These are phyloP conservation scores for Chiroxiphia lanceolata DNA, from an alignment of 2,797 vertebrate species.

Conservation along the genomic window DNA sequence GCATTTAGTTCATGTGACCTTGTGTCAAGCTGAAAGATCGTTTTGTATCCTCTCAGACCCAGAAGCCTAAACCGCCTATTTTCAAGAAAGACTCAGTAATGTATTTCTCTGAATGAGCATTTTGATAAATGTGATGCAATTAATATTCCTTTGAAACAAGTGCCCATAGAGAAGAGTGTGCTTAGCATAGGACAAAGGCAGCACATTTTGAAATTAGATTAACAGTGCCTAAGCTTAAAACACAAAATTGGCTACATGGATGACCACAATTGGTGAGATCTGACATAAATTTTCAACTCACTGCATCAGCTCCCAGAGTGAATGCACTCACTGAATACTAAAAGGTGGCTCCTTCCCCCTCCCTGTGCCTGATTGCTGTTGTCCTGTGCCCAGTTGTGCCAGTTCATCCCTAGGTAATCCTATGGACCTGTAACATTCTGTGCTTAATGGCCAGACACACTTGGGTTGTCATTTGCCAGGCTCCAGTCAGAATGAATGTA, in stretches of 20 bases:
- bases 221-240: constrained; percentile 8
- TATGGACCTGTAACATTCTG: neutral
- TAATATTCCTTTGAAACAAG: constrained; percentile 4
- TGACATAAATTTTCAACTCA: neutral
- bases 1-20: neutral
- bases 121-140: neutral
- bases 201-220: neutral
- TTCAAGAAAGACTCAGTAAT: constrained; percentile 19
- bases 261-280: neutral
- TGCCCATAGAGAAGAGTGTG: neutral
- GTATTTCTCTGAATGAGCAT: neutral
- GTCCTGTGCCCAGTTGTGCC: neutral
- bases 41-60: constrained; percentile 29
- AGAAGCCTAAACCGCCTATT: constrained; percentile 50
- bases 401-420: neutral
- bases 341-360: neutral
- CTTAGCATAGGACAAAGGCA: neutral
- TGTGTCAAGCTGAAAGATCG: neutral
- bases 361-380: neutral
- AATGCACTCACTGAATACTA: neutral
- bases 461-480: neutral
- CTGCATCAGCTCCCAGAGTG: neutral
- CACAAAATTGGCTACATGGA: neutral
- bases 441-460: neutral
- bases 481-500: neutral